phyloP scores from a whole-genome alignment of 2,888 invertebrate species.

The Mythimna vitellina region DNA sequence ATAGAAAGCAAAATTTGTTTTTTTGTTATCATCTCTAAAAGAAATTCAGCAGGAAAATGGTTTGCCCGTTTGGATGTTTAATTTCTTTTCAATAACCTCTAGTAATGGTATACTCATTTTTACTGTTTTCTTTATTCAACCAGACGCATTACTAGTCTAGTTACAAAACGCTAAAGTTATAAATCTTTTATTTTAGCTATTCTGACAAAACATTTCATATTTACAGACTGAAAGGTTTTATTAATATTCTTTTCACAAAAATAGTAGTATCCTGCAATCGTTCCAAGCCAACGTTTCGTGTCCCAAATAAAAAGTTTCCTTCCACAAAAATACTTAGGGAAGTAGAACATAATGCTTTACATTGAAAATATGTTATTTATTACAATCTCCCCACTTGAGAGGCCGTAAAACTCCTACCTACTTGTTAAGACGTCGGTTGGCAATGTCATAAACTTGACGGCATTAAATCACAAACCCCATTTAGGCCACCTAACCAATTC shows the following conservation, averaged over 20 bases:
- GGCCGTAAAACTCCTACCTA: constrained; percentile 73
- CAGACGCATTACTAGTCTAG: too few relatives aligned
- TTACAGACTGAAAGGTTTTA: constrained; percentile 7
- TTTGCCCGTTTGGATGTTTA: constrained; percentile 1
- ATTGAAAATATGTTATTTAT: constrained; percentile 77
- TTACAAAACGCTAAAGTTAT: too few relatives aligned
- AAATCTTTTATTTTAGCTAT: neutral
- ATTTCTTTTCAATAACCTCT: too few relatives aligned
- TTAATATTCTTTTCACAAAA: constrained; percentile 5
- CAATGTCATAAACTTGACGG: constrained; percentile 81
- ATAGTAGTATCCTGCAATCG: constrained; percentile 16
- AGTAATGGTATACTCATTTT: too few relatives aligned
- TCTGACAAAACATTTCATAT: neutral
- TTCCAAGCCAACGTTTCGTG: constrained; percentile 17
- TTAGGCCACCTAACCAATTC: constrained; percentile 70
- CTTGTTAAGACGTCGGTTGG: constrained; percentile 77
- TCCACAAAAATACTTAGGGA: constrained; percentile 46
- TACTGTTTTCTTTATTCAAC: too few relatives aligned
- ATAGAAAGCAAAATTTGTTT: constrained; percentile 27
- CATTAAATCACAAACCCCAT: constrained; percentile 83
- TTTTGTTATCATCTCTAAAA: constrained; percentile 6
- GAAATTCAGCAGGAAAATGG: neutral
- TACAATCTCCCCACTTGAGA: constrained; percentile 64
- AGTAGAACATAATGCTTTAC: constrained; percentile 58
- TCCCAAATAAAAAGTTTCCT: constrained; percentile 53